Conservation (phyloP, 2,888 invertebrate genomes). For the Amiota mariae region DNA sequence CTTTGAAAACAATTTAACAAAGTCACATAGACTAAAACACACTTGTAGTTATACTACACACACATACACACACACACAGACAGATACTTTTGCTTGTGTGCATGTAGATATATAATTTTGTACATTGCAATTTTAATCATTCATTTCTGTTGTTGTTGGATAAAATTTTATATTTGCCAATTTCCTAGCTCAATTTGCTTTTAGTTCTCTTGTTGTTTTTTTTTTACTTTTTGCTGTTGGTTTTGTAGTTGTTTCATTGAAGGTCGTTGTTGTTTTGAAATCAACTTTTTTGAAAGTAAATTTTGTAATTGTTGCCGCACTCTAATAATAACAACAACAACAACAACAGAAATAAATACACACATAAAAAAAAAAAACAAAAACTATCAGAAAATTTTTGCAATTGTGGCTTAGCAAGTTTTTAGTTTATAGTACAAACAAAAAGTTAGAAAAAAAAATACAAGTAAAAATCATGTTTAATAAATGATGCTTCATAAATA, state of each 20-base stretch:
- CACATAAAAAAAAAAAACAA: too few relatives aligned
- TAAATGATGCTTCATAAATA: slow-evolving; percentile 4
- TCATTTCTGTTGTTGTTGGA: slow-evolving; percentile 35
- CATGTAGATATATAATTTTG: slow-evolving; percentile 36
- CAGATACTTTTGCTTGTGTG: too few relatives aligned
- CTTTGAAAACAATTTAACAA: slow-evolving; percentile 8
- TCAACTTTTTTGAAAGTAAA: slow-evolving; percentile 56
- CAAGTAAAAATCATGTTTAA: background rate
- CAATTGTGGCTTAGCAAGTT: background rate
- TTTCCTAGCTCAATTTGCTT: slow-evolving; percentile 53
- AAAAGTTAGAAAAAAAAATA: too few relatives aligned
- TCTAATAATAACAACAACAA: background rate
- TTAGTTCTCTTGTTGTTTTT: slow-evolving; percentile 33
- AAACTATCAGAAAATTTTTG: background rate
- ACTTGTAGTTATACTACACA: too few relatives aligned
- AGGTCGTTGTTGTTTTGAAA: slow-evolving; percentile 47
- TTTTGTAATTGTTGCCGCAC: slow-evolving; percentile 53
- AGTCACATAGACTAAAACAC: background rate
- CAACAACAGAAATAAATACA: slow-evolving; percentile 4
- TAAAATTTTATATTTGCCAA: slow-evolving; percentile 50
- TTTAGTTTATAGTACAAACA: background rate
- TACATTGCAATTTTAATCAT: slow-evolving; percentile 36
- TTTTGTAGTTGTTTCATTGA: slow-evolving; percentile 43
- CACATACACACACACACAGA: too few relatives aligned
- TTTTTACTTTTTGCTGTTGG: slow-evolving; percentile 47